A percentile compares a stretch with the other conserved stretches of the same genome.
phyloP scores from a whole-genome alignment of 92 coral and sea anemone genomes.

The Porites evermanni region DNA sequence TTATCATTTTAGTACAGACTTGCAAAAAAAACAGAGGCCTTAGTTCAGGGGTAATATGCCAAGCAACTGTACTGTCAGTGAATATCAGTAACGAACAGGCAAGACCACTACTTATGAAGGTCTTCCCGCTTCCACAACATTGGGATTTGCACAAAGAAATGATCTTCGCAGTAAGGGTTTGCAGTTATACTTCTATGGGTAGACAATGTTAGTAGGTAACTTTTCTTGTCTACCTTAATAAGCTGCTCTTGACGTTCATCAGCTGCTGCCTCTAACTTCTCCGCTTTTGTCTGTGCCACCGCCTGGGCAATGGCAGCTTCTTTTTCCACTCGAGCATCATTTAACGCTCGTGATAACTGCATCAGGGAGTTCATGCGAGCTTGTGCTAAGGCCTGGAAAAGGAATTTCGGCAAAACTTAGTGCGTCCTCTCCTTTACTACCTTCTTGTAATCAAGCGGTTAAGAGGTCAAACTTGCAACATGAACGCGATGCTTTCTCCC shows the following conservation, averaged over 20 bases:
- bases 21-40: background rate
- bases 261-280: conserved; percentile 93
- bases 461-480: background rate
- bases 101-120: too few species aligned
- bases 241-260: conserved; percentile 97
- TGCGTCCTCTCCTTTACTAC: background rate
- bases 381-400: conserved; percentile 84
- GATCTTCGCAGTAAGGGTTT: too few species aligned
- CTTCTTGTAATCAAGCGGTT: background rate
- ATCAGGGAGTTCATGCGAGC: conserved; percentile 94
- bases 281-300: conserved; percentile 90
- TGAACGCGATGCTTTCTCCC: too few species aligned
- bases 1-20: background rate
- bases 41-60: background rate
- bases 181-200: too few species aligned
- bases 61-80: too few species aligned
- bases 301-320: conserved; percentile 95
- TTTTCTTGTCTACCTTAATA: conserved; percentile 79
- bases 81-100: background rate
- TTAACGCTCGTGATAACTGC: conserved; percentile 94
- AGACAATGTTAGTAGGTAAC: too few species aligned
- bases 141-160: too few species aligned
- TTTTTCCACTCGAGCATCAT: conserved; percentile 93
- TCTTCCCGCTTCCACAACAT: too few species aligned
- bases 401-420: background rate